phyloP scores from a whole-genome alignment of 2,797 vertebrate species.

The Hipposideros larvatus region DNA sequence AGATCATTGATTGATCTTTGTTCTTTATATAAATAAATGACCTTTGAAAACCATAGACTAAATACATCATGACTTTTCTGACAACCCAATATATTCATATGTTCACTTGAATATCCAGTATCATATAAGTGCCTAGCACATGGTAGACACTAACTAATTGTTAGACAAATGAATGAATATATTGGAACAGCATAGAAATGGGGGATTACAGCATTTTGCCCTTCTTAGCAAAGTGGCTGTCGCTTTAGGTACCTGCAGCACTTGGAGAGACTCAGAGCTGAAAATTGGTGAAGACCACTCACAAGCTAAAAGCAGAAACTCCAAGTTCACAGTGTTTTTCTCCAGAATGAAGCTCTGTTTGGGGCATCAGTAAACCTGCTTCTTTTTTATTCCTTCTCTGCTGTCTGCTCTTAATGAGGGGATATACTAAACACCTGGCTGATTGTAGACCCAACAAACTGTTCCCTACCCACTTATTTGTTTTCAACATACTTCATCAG shows the following conservation, averaged over 20 bases:
- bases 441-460: neutral
- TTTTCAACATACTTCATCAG: constrained; percentile 50
- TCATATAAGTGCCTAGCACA: neutral
- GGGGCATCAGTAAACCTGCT: neutral
- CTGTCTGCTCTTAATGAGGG: neutral
- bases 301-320: constrained; percentile 44
- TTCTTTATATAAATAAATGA: no score
- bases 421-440: neutral
- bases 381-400: constrained; percentile 5
- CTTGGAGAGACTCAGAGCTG: neutral
- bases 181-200: neutral
- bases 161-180: neutral
- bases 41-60: no score
- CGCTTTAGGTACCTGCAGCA: neutral
- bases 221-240: neutral
- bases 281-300: neutral
- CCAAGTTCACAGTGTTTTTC: constrained; percentile 39
- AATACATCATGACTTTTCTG: no score
- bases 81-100: neutral
- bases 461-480: constrained; percentile 28
- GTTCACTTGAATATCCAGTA: neutral
- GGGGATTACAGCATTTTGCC: neutral
- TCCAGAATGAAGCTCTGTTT: constrained; percentile 58
- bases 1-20: no score
- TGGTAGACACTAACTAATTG: neutral